These are phyloP conservation scores for Columba guinea DNA, from an alignment of 2,797 vertebrate genomes.

Conservation along the genomic window DNA sequence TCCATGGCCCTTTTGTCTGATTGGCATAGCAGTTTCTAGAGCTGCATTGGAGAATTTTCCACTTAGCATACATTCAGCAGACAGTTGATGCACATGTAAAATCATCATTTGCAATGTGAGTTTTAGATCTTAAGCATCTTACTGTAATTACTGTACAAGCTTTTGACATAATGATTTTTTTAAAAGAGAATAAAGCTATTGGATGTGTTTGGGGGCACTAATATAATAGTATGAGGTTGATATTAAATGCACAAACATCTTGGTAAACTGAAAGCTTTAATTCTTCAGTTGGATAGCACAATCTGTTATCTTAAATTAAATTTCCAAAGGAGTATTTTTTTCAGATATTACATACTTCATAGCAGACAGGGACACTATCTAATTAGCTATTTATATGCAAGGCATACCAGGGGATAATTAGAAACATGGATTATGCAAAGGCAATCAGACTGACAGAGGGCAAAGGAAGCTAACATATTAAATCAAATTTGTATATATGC, in stretches of 20 bases:
- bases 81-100: accelerated
- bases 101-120: not conserved
- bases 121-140: not conserved
- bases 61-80: not conserved
- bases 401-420: constrained; percentile 79
- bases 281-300: constrained; percentile 74
- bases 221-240: constrained; percentile 32
- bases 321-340: constrained; percentile 75
- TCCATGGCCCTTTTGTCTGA: accelerated
- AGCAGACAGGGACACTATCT: constrained; percentile 78
- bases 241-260: constrained; percentile 68
- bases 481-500: constrained; percentile 76
- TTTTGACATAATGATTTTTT: not conserved
- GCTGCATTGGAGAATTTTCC: not conserved
- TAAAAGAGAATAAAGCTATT: not conserved
- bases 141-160: constrained; percentile 31
- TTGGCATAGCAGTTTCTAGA: not conserved
- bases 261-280: constrained; percentile 65
- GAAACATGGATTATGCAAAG: constrained; percentile 81
- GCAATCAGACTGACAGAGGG: constrained; percentile 78
- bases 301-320: constrained; percentile 78
- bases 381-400: constrained; percentile 86
- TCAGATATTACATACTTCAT: constrained; percentile 77
- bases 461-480: constrained; percentile 73
- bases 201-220: constrained; percentile 25